A percentile compares a stretch with the other conserved stretches of the same genome.
These are phyloP conservation scores for Apistogramma diplotaenia DNA, from an alignment of 2,113 vertebrate genomes.

Conservation along the genomic window DNA sequence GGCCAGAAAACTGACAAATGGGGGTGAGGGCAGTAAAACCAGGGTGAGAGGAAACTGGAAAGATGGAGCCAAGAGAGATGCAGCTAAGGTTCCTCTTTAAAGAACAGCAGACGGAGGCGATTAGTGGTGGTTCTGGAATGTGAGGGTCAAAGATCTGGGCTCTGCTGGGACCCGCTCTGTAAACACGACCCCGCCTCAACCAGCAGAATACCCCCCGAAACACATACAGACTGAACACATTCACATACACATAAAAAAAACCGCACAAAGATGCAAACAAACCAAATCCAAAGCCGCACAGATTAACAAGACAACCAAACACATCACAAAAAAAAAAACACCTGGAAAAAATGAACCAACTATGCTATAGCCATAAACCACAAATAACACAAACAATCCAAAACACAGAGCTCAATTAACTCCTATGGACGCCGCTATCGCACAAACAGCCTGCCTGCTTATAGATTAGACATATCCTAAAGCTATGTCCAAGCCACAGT, in stretches of 20 bases:
- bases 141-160: constrained; percentile 75
- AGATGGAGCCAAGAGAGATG: constrained; percentile 61
- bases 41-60: constrained; percentile 43
- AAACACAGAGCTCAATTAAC: constrained; percentile 18
- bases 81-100: constrained; percentile 43
- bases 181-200: constrained; percentile 73
- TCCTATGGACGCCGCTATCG: not conserved
- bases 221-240: constrained; percentile 24
- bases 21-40: constrained; percentile 1
- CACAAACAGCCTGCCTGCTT: constrained; percentile 13
- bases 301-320: constrained; percentile 56
- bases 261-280: constrained; percentile 58
- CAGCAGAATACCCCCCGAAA: constrained; percentile 53
- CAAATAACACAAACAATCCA: not conserved
- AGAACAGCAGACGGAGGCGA: constrained; percentile 72
- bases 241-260: constrained; percentile 47
- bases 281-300: constrained; percentile 38
- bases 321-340: constrained; percentile 33
- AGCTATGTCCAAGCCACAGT: constrained; percentile 37
- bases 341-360: constrained; percentile 31
- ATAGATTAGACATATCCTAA: constrained; percentile 48
- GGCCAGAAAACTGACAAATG: constrained; percentile 26
- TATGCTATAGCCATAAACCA: constrained; percentile 5
- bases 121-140: constrained; percentile 78
- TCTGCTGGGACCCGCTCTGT: constrained; percentile 76